A percentile compares a stretch with the other conserved stretches of the same genome.
These are phyloP conservation scores for Pogonocherus hispidulus DNA, from an alignment of 2,888 invertebrate genomes.

Conservation along the genomic window DNA sequence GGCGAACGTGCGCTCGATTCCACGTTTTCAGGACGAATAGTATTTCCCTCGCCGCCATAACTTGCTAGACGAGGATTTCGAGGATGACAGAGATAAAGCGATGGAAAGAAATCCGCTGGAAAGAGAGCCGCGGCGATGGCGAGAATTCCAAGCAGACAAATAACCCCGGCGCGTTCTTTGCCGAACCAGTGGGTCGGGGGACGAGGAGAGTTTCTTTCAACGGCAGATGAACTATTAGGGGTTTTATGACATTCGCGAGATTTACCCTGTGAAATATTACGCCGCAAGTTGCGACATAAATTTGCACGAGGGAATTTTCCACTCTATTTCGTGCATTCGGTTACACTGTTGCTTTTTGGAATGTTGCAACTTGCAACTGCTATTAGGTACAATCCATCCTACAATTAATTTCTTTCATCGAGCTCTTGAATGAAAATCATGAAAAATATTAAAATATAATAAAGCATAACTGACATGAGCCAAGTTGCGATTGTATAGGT, in stretches of 20 bases:
- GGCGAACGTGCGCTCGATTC: constrained; percentile 25
- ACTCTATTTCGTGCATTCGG: neutral
- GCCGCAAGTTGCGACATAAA: constrained; percentile 4
- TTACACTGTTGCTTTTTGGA: constrained; percentile 20
- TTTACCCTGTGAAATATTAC: constrained; percentile 24
- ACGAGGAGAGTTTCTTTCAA: constrained; percentile 27
- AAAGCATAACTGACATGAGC: too few relatives aligned
- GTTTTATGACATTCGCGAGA: constrained; percentile 31
- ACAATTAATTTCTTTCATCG: too few relatives aligned
- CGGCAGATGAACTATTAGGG: constrained; percentile 34
- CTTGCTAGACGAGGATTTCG: constrained; percentile 30
- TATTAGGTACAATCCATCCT: too few relatives aligned
- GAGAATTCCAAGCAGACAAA: constrained; percentile 35
- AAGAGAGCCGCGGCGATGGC: constrained; percentile 19
- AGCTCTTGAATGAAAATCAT: too few relatives aligned
- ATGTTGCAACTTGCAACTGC: constrained; percentile 11
- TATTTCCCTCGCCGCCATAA: constrained; percentile 35
- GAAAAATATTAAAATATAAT: too few relatives aligned
- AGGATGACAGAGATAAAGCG: constrained; percentile 11
- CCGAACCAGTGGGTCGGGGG: neutral
- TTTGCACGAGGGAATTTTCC: constrained; percentile 2
- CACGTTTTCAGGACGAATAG: constrained; percentile 47
- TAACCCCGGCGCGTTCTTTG: constrained; percentile 34
- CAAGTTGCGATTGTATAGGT: too few relatives aligned
- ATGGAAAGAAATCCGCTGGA: neutral